Evolutionary conservation across 2,888 invertebrate species (phyloP).

Genomic region (Electrophaes corylata): DNA sequence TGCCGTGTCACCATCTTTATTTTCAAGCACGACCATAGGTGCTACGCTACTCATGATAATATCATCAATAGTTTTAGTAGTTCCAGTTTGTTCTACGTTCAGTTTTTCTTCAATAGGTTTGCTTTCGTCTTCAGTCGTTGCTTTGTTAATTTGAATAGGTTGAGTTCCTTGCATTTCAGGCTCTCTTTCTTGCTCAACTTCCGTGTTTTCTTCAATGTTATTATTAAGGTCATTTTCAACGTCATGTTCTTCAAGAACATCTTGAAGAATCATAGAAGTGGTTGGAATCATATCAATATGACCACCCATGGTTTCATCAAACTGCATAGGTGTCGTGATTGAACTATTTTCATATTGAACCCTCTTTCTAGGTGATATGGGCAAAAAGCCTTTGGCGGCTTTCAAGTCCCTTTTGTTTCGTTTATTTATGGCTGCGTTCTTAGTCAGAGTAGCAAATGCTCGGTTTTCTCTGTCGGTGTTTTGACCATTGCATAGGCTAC

Average conservation of each 20-base stretch:
- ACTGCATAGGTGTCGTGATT: slow-evolving; percentile 21
- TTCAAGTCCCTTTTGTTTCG: slow-evolving; percentile 45
- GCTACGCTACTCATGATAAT: not conserved
- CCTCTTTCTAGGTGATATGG: slow-evolving; percentile 9
- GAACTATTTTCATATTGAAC: slow-evolving; percentile 25
- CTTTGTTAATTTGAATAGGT: slow-evolving; percentile 15
- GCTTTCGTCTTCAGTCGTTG: slow-evolving; percentile 13
- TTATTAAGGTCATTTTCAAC: not conserved
- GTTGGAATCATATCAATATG: slow-evolving; percentile 5
- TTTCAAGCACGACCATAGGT: slow-evolving; percentile 20
- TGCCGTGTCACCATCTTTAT: slow-evolving; percentile 25
- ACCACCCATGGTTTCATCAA: not conserved
- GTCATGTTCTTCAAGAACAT: slow-evolving; percentile 2
- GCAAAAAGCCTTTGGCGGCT: slow-evolving; percentile 9
- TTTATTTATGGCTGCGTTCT: slow-evolving; percentile 47
- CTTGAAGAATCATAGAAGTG: not conserved
- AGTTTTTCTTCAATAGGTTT: slow-evolving; percentile 9
- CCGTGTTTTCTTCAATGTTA: slow-evolving; percentile 17
- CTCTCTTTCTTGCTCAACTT: slow-evolving; percentile 7
- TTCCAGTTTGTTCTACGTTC: slow-evolving; percentile 5
- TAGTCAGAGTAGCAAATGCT: slow-evolving; percentile 61
- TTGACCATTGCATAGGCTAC: slow-evolving; percentile 74
- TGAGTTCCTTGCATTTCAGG: slow-evolving; percentile 30
- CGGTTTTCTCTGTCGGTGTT: slow-evolving; percentile 64
- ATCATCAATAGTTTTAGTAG: slow-evolving; percentile 15